Percentiles rank a stretch among this genome's conserved stretches.
Evolutionary conservation across 2,888 invertebrate species (phyloP).

Genomic region (Cataglyphis albicans): DNA sequence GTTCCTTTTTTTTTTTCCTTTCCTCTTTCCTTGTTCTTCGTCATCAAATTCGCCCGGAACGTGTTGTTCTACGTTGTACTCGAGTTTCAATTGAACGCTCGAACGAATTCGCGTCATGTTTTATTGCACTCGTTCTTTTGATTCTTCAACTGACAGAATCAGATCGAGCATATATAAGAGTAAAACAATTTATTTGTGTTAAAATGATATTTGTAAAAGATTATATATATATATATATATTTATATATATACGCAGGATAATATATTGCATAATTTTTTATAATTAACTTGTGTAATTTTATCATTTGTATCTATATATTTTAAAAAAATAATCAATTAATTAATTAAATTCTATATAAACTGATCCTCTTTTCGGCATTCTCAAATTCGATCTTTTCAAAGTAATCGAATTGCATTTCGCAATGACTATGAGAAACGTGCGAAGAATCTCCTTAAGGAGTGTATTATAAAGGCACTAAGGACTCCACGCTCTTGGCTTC

Average conservation of each 20-base stretch:
- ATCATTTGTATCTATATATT: background rate
- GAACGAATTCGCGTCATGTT: slow-evolving; percentile 24
- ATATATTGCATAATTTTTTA: background rate
- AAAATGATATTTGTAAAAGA: background rate
- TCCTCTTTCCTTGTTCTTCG: slow-evolving; percentile 1
- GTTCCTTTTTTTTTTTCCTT: background rate
- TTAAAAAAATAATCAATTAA: background rate
- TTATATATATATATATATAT: background rate
- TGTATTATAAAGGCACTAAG: slow-evolving; percentile 52
- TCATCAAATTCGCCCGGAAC: slow-evolving; percentile 25
- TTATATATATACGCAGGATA: background rate
- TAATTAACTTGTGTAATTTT: background rate
- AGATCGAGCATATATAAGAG: background rate
- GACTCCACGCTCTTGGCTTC: slow-evolving; percentile 17
- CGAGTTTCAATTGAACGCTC: slow-evolving; percentile 40
- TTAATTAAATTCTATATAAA: background rate
- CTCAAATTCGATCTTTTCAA: background rate
- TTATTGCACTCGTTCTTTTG: slow-evolving; percentile 27
- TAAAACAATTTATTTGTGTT: slow-evolving; percentile 19
- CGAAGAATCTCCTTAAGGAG: slow-evolving; percentile 57
- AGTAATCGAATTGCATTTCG: slow-evolving; percentile 38
- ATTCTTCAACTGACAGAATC: background rate
- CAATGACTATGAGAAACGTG: slow-evolving; percentile 42
- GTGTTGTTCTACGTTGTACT: slow-evolving; percentile 36
- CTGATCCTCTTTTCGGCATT: background rate